These are phyloP conservation scores for Siderastrea radians DNA, from an alignment of 92 coral and sea anemone genomes.

Conservation along the genomic window DNA sequence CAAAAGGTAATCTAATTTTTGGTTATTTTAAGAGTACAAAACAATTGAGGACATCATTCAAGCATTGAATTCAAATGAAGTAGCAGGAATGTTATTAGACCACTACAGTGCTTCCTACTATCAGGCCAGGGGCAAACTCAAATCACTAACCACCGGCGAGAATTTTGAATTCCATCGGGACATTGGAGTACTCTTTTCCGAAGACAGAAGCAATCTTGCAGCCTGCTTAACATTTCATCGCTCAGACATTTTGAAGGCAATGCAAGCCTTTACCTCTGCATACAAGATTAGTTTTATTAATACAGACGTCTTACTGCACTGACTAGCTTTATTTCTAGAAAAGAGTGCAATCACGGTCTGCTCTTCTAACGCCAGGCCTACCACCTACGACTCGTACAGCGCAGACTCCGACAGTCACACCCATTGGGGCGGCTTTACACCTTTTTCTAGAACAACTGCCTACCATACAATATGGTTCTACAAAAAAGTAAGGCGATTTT, in stretches of 20 bases:
- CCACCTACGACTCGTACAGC: too few species aligned
- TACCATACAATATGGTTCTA: too few species aligned
- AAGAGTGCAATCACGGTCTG: too few species aligned
- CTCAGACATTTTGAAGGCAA: constrained; percentile 6
- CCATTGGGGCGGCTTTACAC: too few species aligned
- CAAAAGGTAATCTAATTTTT: too few species aligned
- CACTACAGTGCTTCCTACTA: constrained; percentile 22
- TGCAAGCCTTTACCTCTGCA: not conserved
- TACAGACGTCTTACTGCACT: too few species aligned
- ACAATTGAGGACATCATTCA: not conserved
- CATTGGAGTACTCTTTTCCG: not conserved
- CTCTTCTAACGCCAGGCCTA: too few species aligned
- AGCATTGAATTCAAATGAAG: not conserved
- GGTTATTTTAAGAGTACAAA: not conserved
- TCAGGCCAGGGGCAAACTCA: constrained; percentile 25
- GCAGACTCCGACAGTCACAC: too few species aligned
- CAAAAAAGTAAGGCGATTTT: too few species aligned
- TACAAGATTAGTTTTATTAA: not conserved
- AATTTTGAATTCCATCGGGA: constrained; percentile 6
- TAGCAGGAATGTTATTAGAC: constrained; percentile 13
- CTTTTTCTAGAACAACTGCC: too few species aligned
- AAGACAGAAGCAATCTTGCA: not conserved
- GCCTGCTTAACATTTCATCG: constrained; percentile 13
- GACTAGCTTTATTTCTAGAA: too few species aligned
- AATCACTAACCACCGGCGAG: not conserved